A percentile compares a stretch with the other conserved stretches of the same genome.
Evolutionary conservation across 2,888 invertebrate species (phyloP).

Genomic region (Crematogaster levior): DNA sequence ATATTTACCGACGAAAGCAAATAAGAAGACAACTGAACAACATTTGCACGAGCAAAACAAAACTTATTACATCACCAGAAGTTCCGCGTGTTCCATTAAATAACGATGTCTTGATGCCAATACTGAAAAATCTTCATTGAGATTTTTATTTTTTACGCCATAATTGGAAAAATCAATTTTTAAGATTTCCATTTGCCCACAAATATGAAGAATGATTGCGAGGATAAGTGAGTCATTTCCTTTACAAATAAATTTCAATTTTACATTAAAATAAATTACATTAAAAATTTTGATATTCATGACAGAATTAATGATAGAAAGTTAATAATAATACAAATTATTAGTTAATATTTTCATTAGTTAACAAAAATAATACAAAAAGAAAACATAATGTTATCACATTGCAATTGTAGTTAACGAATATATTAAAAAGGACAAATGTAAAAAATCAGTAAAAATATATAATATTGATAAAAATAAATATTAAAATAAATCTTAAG

Average conservation of each 20-base stretch:
- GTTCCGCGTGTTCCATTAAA: background rate
- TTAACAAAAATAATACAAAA: background rate
- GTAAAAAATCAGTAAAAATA: background rate
- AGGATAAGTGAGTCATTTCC: constrained; percentile 5
- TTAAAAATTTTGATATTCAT: too few relatives aligned
- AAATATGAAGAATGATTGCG: constrained; percentile 20
- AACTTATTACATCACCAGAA: constrained; percentile 32
- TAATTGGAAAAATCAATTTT: background rate
- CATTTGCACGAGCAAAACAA: constrained; percentile 29
- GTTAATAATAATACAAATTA: background rate
- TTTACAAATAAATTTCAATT: constrained; percentile 14
- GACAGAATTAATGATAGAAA: too few relatives aligned
- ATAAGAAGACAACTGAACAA: constrained; percentile 29
- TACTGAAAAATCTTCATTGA: background rate
- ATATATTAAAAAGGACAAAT: background rate
- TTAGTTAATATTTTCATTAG: too few relatives aligned
- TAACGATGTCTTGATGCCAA: constrained; percentile 19
- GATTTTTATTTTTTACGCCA: background rate
- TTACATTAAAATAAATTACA: background rate
- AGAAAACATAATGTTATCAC: background rate
- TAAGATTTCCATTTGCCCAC: constrained; percentile 32
- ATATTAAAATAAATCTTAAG: too few relatives aligned
- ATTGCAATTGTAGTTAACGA: too few relatives aligned
- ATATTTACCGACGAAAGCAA: constrained; percentile 29
- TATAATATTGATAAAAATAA: background rate